These are phyloP conservation scores for Mormoops blainvillei DNA, from an alignment of 2,113 vertebrate species.

Conservation along the genomic window DNA sequence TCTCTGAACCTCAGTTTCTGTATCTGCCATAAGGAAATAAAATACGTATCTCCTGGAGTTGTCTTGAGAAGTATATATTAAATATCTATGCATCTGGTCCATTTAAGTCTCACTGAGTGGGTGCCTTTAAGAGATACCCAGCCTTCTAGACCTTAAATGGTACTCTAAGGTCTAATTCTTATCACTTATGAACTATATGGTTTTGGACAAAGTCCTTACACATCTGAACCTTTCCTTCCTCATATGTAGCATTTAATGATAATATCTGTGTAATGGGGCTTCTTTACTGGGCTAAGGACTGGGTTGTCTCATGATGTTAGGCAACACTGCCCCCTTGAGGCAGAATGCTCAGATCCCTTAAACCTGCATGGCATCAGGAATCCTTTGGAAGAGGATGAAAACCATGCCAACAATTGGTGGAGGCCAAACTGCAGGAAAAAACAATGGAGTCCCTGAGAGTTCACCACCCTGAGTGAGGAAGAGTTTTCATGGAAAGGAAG, in stretches of 20 bases:
- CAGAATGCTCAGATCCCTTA: not conserved
- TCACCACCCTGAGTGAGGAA: not conserved
- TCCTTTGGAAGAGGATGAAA: not conserved
- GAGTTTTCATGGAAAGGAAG: not conserved
- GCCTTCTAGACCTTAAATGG: not conserved
- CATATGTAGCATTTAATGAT: not conserved
- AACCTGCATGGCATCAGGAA: not conserved
- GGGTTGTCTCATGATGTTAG: not conserved
- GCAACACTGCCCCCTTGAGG: slow-evolving; percentile 30
- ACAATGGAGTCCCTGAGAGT: not conserved
- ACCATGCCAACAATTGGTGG: not conserved
- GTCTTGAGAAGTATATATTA: not conserved
- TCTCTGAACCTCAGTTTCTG: not conserved
- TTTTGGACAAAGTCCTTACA: slow-evolving; percentile 10
- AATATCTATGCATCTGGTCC: not conserved
- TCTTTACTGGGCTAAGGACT: not conserved
- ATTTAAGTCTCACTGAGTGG: not conserved
- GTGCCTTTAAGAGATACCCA: not conserved
- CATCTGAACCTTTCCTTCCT: not conserved
- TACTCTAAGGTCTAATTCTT: not conserved
- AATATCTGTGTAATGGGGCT: not conserved
- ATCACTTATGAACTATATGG: not conserved
- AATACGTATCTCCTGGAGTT: not conserved
- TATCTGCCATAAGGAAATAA: not conserved
- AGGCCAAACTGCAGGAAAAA: not conserved